Conservation (phyloP, 2,113 vertebrate species). For the Sminthopsis crassicaudata region DNA sequence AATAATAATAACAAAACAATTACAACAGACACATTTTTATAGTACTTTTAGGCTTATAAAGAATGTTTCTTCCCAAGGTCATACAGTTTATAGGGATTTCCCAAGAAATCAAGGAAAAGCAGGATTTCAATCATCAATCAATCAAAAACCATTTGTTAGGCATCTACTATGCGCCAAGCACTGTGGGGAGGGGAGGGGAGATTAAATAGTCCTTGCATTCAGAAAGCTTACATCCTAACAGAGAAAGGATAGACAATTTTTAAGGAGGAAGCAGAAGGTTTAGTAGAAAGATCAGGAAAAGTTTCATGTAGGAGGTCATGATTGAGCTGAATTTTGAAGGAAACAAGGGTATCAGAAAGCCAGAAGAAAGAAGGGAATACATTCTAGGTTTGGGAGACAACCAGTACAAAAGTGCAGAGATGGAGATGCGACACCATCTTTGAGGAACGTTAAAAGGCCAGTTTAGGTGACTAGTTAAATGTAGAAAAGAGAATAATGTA, state of each 20-base stretch:
- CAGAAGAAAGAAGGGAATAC: neutral
- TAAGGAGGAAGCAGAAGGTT: neutral
- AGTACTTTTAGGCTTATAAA: neutral
- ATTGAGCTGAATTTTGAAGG: neutral
- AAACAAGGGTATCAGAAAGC: neutral
- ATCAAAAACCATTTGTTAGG: neutral
- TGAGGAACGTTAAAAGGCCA: neutral
- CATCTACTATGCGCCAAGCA: neutral
- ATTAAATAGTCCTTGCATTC: neutral
- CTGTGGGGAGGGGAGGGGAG: neutral
- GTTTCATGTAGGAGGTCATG: neutral
- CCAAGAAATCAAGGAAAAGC: neutral
- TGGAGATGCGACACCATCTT: neutral
- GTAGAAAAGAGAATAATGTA: neutral
- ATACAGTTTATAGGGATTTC: neutral
- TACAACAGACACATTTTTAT: neutral
- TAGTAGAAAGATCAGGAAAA: neutral
- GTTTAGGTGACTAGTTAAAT: neutral
- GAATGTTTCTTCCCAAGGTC: neutral
- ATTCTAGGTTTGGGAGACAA: neutral
- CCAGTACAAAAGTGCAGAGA: neutral
- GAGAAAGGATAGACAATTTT: neutral
- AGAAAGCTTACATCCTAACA: neutral
- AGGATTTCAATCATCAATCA: neutral
- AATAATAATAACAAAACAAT: neutral